Percentiles rank a stretch among this genome's conserved stretches.
Evolutionary conservation across 2,797 vertebrate species (phyloP).

Genomic region (Hafferia zeledoni): DNA sequence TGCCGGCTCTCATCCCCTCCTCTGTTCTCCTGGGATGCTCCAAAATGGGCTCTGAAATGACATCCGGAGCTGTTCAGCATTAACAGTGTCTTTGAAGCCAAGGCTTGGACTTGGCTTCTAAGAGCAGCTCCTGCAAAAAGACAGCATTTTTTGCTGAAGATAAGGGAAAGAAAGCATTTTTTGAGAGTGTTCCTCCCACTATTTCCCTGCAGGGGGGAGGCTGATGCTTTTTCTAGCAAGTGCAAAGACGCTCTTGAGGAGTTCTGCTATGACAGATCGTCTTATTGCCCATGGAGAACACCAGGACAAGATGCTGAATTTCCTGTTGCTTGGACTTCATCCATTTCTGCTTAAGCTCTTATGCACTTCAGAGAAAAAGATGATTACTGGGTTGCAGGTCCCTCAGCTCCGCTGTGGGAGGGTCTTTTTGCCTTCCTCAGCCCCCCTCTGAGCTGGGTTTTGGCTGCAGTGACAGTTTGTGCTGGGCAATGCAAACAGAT

Average conservation of each 20-base stretch:
- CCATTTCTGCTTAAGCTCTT: neutral
- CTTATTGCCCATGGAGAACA: neutral
- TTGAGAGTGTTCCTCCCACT: neutral
- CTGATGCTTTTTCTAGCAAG: neutral
- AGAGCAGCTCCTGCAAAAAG: neutral
- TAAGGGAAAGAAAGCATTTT: neutral
- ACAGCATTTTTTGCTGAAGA: neutral
- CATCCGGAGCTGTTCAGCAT: neutral
- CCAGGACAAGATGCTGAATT: neutral
- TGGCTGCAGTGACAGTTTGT: neutral
- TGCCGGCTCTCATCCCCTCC: neutral
- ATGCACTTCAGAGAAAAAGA: neutral
- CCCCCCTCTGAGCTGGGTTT: neutral
- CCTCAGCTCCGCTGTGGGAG: neutral
- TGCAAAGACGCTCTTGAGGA: neutral
- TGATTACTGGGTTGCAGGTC: neutral
- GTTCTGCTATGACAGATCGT: neutral
- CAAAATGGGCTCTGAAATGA: neutral
- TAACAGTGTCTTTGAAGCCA: neutral
- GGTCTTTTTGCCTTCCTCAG: neutral
- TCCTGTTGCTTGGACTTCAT: neutral
- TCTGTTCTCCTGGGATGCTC: neutral
- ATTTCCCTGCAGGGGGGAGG: neutral
- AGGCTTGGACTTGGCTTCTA: neutral
- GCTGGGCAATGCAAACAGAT: neutral